phyloP scores from a whole-genome alignment of 2,797 vertebrate genomes.

The Clarias platycephalus region DNA sequence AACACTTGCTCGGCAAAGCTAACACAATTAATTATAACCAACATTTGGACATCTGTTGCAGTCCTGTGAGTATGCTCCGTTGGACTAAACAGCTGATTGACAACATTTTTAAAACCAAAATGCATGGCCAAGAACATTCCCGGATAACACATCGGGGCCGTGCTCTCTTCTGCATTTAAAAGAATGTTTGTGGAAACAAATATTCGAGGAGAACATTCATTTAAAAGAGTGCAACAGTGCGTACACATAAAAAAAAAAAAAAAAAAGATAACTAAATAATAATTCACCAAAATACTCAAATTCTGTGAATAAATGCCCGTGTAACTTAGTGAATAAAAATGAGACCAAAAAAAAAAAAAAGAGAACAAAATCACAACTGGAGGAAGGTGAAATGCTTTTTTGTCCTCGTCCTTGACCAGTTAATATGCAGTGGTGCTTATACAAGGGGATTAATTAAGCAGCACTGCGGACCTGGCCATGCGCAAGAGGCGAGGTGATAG shows the following conservation, averaged over 20 bases:
- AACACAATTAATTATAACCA: neutral
- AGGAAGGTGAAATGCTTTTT: neutral
- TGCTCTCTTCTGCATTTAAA: neutral
- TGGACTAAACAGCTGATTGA: neutral
- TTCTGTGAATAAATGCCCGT: neutral
- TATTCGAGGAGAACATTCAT: neutral
- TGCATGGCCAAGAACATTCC: neutral
- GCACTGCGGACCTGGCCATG: neutral
- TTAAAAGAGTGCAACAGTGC: neutral
- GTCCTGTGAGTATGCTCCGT: neutral
- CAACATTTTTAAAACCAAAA: neutral
- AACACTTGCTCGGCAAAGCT: slow-evolving; percentile 2
- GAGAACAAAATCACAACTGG: no score
- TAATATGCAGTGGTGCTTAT: neutral
- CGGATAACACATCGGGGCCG: neutral
- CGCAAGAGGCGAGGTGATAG: neutral
- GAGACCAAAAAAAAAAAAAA: no score
- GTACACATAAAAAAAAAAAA: neutral
- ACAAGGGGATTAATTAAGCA: neutral
- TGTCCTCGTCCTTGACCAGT: neutral
- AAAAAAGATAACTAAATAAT: neutral
- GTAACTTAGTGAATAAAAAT: neutral
- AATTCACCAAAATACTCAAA: neutral
- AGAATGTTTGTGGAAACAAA: neutral
- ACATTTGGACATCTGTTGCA: neutral